These are phyloP conservation scores for Euglossa dilemma DNA, from an alignment of 1,140 invertebrate genomes.

Conservation along the genomic window DNA sequence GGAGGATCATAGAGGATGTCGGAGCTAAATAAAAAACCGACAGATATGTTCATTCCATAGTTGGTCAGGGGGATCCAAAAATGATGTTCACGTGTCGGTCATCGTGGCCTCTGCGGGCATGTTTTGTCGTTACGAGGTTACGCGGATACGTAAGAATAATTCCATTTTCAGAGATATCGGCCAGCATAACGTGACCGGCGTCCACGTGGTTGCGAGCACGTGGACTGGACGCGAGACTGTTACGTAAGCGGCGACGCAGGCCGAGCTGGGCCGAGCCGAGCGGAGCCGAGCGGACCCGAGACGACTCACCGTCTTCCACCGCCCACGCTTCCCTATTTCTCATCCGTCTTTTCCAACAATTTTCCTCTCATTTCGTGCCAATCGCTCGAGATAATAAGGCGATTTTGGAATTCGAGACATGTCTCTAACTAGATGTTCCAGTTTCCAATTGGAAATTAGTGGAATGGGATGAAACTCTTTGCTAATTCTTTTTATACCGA, in stretches of 20 bases:
- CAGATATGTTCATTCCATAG: no score
- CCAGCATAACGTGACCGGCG: constrained; percentile 50
- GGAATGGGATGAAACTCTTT: no score
- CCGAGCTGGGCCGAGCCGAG: constrained; percentile 5
- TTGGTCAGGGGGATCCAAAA: not conserved
- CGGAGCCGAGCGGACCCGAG: not conserved
- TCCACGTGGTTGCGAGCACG: constrained; percentile 61
- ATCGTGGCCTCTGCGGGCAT: constrained; percentile 19
- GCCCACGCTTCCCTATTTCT: not conserved
- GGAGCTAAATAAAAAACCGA: not conserved
- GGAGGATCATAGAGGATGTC: no score
- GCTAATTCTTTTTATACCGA: no score
- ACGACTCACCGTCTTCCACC: not conserved
- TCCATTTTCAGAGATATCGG: constrained; percentile 43
- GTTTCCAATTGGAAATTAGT: no score
- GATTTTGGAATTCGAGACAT: no score
- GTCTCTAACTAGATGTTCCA: no score
- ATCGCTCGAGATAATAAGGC: no score
- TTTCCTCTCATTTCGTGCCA: not conserved
- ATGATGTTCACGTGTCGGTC: constrained; percentile 27
- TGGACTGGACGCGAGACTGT: constrained; percentile 51
- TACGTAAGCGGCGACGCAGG: constrained; percentile 26
- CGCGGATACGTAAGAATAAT: constrained; percentile 27
- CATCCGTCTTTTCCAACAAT: not conserved
- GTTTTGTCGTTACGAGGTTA: constrained; percentile 17